Conservation (phyloP, 2,113 vertebrate genomes). For the Hippopotamus amphibius region DNA sequence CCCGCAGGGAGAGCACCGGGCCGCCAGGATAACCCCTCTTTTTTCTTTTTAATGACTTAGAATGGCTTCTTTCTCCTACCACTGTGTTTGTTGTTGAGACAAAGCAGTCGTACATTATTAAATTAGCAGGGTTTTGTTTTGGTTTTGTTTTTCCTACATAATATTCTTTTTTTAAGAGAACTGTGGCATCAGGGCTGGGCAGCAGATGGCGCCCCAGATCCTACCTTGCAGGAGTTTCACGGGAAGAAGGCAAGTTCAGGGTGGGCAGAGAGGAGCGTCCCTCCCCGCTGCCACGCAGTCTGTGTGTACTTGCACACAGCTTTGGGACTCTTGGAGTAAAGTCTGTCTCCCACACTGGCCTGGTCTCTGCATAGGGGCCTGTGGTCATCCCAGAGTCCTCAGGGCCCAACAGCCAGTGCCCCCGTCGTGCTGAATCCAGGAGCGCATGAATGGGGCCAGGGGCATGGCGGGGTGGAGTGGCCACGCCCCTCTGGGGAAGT, state of each 20-base stretch:
- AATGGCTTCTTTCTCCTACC: neutral
- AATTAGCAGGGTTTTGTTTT: neutral
- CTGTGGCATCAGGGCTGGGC: neutral
- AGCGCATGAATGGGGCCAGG: too few relatives aligned
- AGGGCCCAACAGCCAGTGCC: neutral
- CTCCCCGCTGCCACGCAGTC: neutral
- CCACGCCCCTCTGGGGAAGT: too few relatives aligned
- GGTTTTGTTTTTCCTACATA: neutral
- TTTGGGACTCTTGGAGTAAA: neutral
- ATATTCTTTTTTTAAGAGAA: neutral
- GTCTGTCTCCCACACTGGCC: neutral
- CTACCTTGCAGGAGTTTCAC: neutral
- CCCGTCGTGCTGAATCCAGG: too few relatives aligned
- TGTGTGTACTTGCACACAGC: neutral
- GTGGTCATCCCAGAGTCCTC: neutral
- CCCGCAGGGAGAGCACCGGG: fast-evolving
- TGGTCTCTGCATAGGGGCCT: neutral
- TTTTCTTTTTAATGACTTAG: neutral
- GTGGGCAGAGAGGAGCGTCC: too few relatives aligned
- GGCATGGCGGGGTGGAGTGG: too few relatives aligned
- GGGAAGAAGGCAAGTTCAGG: neutral
- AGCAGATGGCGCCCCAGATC: constrained; percentile 37
- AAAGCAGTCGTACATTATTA: neutral
- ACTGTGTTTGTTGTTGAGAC: neutral
- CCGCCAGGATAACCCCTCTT: neutral